These are phyloP conservation scores for Poecilus cupreus DNA, from an alignment of 2,888 invertebrate genomes.

Conservation along the genomic window DNA sequence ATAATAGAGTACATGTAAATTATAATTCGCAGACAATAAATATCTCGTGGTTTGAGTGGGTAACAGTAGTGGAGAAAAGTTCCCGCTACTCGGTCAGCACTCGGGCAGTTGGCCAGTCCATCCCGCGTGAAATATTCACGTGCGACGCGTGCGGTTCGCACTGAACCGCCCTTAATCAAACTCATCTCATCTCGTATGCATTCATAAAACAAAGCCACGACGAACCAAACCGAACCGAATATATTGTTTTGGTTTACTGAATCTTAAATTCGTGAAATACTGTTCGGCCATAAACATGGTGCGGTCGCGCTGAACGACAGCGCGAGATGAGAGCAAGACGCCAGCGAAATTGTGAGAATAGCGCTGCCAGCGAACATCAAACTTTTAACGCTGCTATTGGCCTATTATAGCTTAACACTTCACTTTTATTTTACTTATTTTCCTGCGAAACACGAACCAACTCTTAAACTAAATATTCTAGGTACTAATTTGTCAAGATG, in stretches of 20 bases:
- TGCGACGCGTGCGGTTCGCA: conserved; percentile 19
- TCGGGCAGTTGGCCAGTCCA: not conserved
- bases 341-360: not conserved
- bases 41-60: not conserved
- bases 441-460: too few relatives aligned
- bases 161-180: conserved; percentile 45
- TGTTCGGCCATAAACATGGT: conserved; percentile 30
- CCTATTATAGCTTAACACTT: too few relatives aligned
- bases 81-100: not conserved
- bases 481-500: too few relatives aligned
- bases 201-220: conserved; percentile 48
- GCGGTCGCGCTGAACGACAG: not conserved
- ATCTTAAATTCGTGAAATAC: conserved; percentile 58
- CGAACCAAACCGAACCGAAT: conserved; percentile 48
- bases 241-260: conserved; percentile 55
- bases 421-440: too few relatives aligned
- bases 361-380: not conserved
- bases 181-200: conserved; percentile 43
- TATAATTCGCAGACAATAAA: not conserved
- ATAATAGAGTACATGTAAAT: not conserved
- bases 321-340: not conserved
- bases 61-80: not conserved
- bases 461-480: too few relatives aligned
- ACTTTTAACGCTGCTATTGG: not conserved
- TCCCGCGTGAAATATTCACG: conserved; percentile 24